Base-by-base conservation (phyloP, 2,888 invertebrate genomes). In the Agrotis ipsilon region DNA sequence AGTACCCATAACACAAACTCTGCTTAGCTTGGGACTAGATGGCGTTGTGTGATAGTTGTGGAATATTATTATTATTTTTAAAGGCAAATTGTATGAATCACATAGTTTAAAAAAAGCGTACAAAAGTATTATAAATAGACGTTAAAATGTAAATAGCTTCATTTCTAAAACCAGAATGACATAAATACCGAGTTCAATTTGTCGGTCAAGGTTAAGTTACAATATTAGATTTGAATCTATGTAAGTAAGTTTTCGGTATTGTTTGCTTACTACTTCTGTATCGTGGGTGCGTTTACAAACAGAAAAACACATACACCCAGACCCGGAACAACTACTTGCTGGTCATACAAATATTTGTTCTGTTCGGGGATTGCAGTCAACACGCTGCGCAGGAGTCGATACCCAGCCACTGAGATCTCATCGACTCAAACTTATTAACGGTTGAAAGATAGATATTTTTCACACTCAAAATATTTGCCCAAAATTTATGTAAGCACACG, bases 371-470 rank as follows among this genome's bases (percentile, higher is more conserved):
- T 27, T 5, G 27, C 27, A 3, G 27, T n/a, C 27, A 5, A 27
- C 27, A 27, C 27, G 5, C 3, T 5, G 27, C 32, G 7, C 32
- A 32, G 32, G 9, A 9, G 32, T 9, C 9, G 32, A 32, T 32
- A 3, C 9, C 9, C 7, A 32, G 32, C 32, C 9, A 32, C 9
- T 32, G 32, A 32, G 0, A 32, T 32, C 32, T 32, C 32, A 32
- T 32, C 32, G 1, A 7, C 7, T 9, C 32, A 32, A 27, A 6
- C 16, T 32, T 27, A 19, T 51, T 19, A 32, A 61, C n/a, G 19
- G 19, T 57, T 57, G 16, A 46, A 14, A 61, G 2, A 24, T 65
- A 61, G 2, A 24, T 65, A n/a, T n/a, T 61, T 66, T 48, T 48
- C 24, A 51, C 5, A 27, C 24, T 19, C 9, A 18, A 14, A 55